A percentile compares a stretch with the other conserved stretches of the same genome.
These are phyloP conservation scores for Mesocricetus auratus DNA, from an alignment of 2,113 vertebrate genomes.

Conservation along the genomic window DNA sequence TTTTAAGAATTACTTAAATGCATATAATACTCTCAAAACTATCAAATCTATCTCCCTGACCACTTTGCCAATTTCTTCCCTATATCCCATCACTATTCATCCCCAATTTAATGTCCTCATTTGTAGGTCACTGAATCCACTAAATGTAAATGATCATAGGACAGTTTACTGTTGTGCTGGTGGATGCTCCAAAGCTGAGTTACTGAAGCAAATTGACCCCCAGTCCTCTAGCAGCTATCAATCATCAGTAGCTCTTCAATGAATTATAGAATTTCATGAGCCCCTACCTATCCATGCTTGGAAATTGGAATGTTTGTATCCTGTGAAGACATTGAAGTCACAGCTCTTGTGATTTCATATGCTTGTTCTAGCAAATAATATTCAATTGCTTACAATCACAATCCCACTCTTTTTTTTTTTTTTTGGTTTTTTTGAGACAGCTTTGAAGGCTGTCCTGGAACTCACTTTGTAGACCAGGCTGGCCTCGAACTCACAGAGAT, in stretches of 20 bases:
- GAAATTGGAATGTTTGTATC: background rate
- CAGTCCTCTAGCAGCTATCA: background rate
- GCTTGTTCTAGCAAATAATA: background rate
- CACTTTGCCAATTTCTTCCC: background rate
- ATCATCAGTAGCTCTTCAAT: background rate
- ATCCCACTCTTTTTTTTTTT: too few species aligned
- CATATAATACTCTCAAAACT: background rate
- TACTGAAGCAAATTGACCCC: background rate
- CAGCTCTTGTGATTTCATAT: background rate
- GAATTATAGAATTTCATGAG: background rate
- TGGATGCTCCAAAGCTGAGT: background rate
- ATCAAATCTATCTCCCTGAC: background rate
- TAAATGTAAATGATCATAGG: background rate
- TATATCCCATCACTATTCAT: background rate
- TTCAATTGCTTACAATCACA: background rate
- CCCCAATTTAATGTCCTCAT: background rate
- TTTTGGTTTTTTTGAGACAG: too few species aligned
- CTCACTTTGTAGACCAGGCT: too few species aligned
- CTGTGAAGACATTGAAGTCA: background rate
- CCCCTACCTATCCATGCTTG: background rate
- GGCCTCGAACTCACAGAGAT: too few species aligned
- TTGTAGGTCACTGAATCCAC: background rate
- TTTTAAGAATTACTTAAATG: background rate
- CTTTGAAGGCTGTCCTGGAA: too few species aligned
- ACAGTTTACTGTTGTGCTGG: background rate